These are phyloP conservation scores for Notodonta dromedarius DNA, from an alignment of 2,888 invertebrate species.

Conservation along the genomic window DNA sequence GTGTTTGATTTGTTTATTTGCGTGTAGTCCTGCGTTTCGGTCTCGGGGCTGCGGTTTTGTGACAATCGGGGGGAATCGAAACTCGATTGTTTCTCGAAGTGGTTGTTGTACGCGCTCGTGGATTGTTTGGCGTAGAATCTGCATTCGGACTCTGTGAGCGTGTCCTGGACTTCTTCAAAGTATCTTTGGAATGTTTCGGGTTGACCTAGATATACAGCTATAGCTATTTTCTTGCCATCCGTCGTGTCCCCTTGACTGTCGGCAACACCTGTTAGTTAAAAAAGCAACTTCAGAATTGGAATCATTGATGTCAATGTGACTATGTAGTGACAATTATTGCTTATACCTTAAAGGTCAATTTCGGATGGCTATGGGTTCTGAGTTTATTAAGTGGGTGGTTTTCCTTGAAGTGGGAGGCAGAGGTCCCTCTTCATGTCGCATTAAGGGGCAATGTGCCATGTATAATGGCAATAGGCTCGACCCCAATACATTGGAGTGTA, in stretches of 20 bases:
- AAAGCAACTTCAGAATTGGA: neutral
- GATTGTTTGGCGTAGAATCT: slow-evolving; percentile 84
- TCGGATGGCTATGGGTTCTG: no score
- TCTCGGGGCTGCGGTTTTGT: slow-evolving; percentile 76
- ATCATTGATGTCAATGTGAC: no score
- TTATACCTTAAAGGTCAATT: no score
- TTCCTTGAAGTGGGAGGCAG: no score
- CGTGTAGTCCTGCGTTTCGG: slow-evolving; percentile 73
- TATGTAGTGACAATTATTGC: no score
- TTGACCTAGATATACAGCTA: slow-evolving; percentile 94
- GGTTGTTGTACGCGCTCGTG: slow-evolving; percentile 71
- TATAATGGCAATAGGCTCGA: no score
- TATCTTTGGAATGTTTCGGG: slow-evolving; percentile 90
- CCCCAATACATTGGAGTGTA: no score
- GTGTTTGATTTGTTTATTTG: slow-evolving; percentile 80
- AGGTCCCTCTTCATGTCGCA: no score
- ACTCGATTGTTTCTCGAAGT: slow-evolving; percentile 77
- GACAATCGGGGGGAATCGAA: slow-evolving; percentile 78
- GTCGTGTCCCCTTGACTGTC: slow-evolving; percentile 87
- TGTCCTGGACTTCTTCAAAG: slow-evolving; percentile 86
- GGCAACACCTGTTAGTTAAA: slow-evolving; percentile 65
- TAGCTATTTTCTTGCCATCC: slow-evolving; percentile 94
- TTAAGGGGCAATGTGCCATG: no score
- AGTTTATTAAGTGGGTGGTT: no score
- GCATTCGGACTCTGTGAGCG: slow-evolving; percentile 86